Conservation (phyloP, 2,888 invertebrate genomes). For the Oscheius onirici region DNA sequence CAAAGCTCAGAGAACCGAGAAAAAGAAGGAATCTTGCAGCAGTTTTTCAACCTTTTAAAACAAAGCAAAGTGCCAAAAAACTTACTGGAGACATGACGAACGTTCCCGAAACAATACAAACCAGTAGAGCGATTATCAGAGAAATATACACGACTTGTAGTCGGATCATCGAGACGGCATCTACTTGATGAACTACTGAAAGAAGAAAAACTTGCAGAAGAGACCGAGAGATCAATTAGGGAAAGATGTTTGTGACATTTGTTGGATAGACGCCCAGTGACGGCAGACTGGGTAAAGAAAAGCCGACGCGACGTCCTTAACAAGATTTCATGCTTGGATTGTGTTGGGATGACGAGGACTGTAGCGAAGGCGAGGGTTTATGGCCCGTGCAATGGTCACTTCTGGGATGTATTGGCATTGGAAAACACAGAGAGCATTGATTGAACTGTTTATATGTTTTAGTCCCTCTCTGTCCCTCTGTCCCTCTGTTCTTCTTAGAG, state of each 20-base stretch:
- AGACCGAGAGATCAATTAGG: background rate
- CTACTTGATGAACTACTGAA: background rate
- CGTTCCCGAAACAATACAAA: background rate
- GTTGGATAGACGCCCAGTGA: no score
- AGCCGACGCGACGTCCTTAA: background rate
- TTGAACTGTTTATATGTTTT: no score
- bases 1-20: no score
- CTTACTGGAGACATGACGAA: background rate
- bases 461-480: no score
- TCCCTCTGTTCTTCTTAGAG: no score
- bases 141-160: no score
- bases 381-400: background rate
- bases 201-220: background rate
- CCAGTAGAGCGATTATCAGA: background rate
- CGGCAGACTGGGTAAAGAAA: background rate
- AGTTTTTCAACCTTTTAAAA: no score
- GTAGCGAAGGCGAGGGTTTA: background rate
- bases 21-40: no score
- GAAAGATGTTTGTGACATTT: background rate
- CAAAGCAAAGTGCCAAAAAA: background rate
- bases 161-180: no score
- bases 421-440: no score
- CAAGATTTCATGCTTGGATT: constrained; percentile 4
- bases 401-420: no score
- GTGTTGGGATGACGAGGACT: background rate